Base-by-base conservation (phyloP, 2,113 vertebrate species). In the Crotalus helleri region DNA sequence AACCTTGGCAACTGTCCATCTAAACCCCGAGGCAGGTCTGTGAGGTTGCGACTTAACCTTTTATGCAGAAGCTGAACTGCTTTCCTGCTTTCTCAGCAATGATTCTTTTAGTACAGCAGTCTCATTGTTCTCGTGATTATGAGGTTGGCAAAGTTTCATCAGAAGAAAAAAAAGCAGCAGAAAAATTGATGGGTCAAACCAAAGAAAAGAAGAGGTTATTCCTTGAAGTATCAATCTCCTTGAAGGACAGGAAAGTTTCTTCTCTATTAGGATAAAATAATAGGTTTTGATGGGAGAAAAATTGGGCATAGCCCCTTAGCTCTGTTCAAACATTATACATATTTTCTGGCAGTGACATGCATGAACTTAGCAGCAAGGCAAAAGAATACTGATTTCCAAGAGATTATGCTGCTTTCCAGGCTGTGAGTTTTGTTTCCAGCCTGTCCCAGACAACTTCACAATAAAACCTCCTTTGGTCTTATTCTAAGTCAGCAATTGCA, bases 371-470 rank as follows among this genome's bases (percentile, higher is more conserved):
- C 46, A 49, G 87, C 46, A 87, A 86, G 59, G 87, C 81, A 87
- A 74, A 81, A 90, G 69, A 33, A n/a, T 88, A 85, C 85, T 54
- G 85, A 93, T 92, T 92, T 90, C n/a, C 8, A 53, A 90, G 74
- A 81, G 61, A 81, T 61, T 87, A 88, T 11, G 7, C 23, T 74
- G 44, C 54, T 13, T 29, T 17, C 69, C 21, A 26, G 23, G 53
- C 53, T 88, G 81, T 87, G 89, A 44, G 54, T 87, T 91, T 53
- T 91, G 61, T 87, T 85, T 55, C 64, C 88, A 87, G 33, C 87
- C 44, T 54, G 59, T 91, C 85, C 53, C 3, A 17, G 88, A n/a
- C n/a, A 33, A 87, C 54, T 61, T 89, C 46, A 49, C 55, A 87
- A 87, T 61, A 90, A 93, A 93, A 90, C 13, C 59, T 58, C 29